phyloP scores from a whole-genome alignment of 2,797 vertebrate species.

The Crenichthys baileyi region DNA sequence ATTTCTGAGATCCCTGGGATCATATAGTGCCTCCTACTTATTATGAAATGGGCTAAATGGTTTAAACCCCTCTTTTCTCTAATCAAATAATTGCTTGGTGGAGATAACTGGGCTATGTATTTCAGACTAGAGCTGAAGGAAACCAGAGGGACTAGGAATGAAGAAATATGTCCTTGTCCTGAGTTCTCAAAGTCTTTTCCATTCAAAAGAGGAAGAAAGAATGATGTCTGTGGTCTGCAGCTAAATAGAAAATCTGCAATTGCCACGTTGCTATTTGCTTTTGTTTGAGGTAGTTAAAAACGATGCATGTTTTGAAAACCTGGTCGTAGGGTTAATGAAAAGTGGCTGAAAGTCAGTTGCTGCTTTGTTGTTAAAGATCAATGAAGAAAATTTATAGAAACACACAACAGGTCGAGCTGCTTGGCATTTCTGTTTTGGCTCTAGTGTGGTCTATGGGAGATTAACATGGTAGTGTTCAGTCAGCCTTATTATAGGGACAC shows the following conservation, averaged over 20 bases:
- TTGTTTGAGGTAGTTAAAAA: constrained; percentile 44
- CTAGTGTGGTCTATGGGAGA: constrained; percentile 6
- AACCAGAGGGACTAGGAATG: constrained; percentile 51
- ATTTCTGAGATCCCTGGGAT: constrained; percentile 68
- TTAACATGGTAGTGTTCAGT: constrained; percentile 28
- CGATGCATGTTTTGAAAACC: constrained; percentile 35
- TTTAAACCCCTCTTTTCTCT: constrained; percentile 72
- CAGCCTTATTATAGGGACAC: constrained; percentile 14
- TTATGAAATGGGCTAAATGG: constrained; percentile 75
- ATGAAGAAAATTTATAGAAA: constrained; percentile 25
- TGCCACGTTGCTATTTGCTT: constrained; percentile 25
- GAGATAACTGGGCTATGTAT: constrained; percentile 69
- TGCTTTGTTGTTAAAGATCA: constrained; percentile 34
- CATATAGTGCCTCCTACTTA: constrained; percentile 62
- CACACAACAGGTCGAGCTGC: constrained; percentile 14
- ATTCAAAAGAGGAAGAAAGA: constrained; percentile 37
- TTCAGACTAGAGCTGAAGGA: constrained; percentile 62
- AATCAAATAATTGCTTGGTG: constrained; percentile 84
- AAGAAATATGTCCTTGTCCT: constrained; percentile 69
- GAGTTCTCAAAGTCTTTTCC: constrained; percentile 64
- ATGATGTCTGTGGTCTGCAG: constrained; percentile 32
- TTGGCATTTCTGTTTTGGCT: constrained; percentile 19
- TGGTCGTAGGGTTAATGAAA: constrained; percentile 49
- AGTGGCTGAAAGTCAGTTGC: constrained; percentile 40
- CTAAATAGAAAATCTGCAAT: constrained; percentile 26